phyloP scores from a whole-genome alignment of 1,140 invertebrate species.

The Pseudomyrmex flavicornis region DNA sequence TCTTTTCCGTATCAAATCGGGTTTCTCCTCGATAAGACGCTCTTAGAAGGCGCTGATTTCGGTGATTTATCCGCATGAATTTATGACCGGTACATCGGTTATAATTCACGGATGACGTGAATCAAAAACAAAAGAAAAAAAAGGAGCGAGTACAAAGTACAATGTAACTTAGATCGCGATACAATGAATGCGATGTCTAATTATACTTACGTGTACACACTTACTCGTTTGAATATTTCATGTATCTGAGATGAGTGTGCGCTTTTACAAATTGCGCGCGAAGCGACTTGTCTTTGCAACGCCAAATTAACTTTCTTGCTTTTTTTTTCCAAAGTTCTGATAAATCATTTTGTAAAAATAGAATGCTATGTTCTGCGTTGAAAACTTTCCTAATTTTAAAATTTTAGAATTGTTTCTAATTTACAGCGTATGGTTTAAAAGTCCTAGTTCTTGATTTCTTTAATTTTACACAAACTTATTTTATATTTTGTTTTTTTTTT shows the following conservation, averaged over 20 bases:
- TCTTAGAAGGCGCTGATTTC: constrained; percentile 20
- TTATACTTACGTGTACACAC: background rate
- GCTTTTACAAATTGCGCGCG: background rate
- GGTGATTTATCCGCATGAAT: constrained; percentile 31
- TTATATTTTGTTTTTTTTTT: too few species aligned
- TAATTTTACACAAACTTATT: too few species aligned
- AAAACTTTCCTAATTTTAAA: too few species aligned
- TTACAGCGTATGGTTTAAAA: too few species aligned
- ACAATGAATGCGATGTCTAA: constrained; percentile 26
- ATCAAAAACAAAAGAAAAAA: too few species aligned
- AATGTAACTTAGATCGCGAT: background rate
- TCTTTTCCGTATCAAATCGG: constrained; percentile 28
- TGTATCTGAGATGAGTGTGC: background rate
- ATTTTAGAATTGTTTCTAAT: too few species aligned
- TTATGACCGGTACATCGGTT: constrained; percentile 13
- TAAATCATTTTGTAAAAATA: too few species aligned
- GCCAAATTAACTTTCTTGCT: background rate
- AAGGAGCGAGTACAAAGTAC: background rate
- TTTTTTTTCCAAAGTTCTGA: too few species aligned
- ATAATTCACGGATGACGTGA: background rate
- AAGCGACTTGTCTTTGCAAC: background rate
- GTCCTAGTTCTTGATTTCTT: too few species aligned
- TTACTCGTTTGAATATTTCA: too few species aligned
- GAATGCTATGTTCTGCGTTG: too few species aligned
- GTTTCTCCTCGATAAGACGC: constrained; percentile 24